Evolutionary conservation across 2,113 vertebrate species (phyloP).

Genomic region (Paralichthys olivaceus): DNA sequence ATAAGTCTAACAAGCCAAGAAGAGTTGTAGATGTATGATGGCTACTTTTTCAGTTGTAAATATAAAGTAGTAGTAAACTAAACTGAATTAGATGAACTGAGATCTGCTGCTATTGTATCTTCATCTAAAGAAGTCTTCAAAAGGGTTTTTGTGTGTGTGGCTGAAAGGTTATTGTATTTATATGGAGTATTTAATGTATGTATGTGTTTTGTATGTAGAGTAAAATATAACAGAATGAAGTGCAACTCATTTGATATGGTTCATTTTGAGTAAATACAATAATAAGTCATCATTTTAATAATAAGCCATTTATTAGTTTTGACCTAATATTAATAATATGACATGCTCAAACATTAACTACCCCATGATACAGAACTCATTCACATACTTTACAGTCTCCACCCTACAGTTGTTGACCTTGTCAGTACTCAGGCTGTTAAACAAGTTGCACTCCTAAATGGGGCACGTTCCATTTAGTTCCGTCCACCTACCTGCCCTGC

Average conservation of each 20-base stretch:
- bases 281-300: no score
- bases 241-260: no score
- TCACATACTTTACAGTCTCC: not conserved
- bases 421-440: no score
- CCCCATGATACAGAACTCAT: no score
- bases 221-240: not conserved
- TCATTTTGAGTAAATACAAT: no score
- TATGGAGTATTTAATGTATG: not conserved
- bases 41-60: not conserved
- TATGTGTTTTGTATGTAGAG: not conserved
- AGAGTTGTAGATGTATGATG: not conserved
- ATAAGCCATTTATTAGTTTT: no score
- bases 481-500: constrained; percentile 81
- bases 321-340: not conserved
- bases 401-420: no score
- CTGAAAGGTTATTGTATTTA: no score
- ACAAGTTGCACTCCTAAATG: no score
- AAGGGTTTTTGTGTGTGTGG: not conserved
- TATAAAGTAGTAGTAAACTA: not conserved
- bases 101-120: no score
- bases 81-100: no score
- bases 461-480: not conserved
- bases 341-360: not conserved
- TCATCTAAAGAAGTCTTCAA: no score
- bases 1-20: not conserved